These are phyloP conservation scores for Enteromius unitaeniatus DNA, from an alignment of 2,797 vertebrate species.

Conservation along the genomic window DNA sequence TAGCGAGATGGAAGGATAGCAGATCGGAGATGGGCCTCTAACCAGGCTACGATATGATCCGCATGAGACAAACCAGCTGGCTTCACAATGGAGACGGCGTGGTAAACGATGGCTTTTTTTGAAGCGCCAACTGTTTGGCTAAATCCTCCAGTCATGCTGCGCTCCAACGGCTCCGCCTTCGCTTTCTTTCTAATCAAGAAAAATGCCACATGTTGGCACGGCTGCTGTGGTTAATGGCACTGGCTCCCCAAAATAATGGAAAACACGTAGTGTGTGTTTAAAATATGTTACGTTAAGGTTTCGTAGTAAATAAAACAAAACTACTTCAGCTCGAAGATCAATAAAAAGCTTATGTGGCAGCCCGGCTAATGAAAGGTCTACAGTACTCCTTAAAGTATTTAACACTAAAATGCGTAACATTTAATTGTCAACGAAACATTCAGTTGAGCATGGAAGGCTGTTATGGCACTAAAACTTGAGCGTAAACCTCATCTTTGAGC, in stretches of 20 bases:
- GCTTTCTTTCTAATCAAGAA: background rate
- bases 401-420: conserved; percentile 10
- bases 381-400: conserved; percentile 27
- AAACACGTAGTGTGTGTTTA: background rate
- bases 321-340: background rate
- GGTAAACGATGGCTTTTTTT: conserved; percentile 28
- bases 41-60: conserved; percentile 48
- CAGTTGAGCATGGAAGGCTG: conserved; percentile 58
- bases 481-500: conserved; percentile 64
- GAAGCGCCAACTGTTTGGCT: conserved; percentile 27
- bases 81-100: conserved; percentile 27
- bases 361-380: conserved; percentile 10
- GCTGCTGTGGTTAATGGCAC: background rate
- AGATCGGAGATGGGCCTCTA: conserved; percentile 51
- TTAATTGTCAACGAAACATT: conserved; percentile 56
- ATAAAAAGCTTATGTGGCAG: background rate
- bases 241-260: background rate
- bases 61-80: conserved; percentile 32
- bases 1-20: conserved; percentile 72
- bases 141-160: conserved; percentile 2
- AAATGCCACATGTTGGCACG: conserved; percentile 29
- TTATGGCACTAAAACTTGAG: conserved; percentile 72
- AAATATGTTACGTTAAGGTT: conserved; percentile 2
- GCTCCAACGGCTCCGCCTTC: background rate
- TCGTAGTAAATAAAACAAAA: background rate